Evolutionary conservation across 2,797 vertebrate species (phyloP), one percentile per base, ranked within the genome.

Genomic region (Eulemur mongoz): DNA sequence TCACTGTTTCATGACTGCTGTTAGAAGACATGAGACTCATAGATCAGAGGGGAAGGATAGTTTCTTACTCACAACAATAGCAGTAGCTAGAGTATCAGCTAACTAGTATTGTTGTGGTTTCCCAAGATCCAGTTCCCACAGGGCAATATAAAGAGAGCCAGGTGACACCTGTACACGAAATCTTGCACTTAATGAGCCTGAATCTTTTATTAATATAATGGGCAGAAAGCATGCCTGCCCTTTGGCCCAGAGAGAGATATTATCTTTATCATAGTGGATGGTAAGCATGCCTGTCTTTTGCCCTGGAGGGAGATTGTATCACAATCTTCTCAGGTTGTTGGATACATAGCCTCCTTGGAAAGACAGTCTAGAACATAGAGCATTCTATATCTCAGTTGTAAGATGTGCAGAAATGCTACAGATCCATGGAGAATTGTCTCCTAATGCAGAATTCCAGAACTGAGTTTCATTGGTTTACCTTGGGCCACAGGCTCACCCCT

Each of bases 311-410:
- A 91, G 76, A 85, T 23, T 40, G 22, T 79, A 54, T 57, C n/a
- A 65, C 57, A 88, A 3, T 86, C 35, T 65, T 93, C n/a, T 43
- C 76, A 93, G 40, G 12, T 61, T 80, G 12, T 52, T 59, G 48
- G 78, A 40, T 85, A 78, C 13, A 91, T 69, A 82, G 38, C n/a
- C 25, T 84, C 35, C 79, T 92, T 92, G 73, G 87, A 93, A 93
- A 88, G 50, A 57, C 69, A 88, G 32, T 80, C 32, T 65, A 61
- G 59, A 87, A 35, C 4, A 76, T 83, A 76, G 25, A 50, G 10
- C 6, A 57, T n/a, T 96, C 8, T 65, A 35, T 86, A 73, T 17
- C 57, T 79, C 27, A 43, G 48, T 82, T 25, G 23, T n/a, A 93
- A 59, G 25, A 63, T 25, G 15, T 69, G 18, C 78, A 78, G n/a